A percentile compares a stretch with the other conserved stretches of the same genome.
Evolutionary conservation across 1,140 invertebrate species (phyloP).

Genomic region (Panagrolaimus sp.): DNA sequence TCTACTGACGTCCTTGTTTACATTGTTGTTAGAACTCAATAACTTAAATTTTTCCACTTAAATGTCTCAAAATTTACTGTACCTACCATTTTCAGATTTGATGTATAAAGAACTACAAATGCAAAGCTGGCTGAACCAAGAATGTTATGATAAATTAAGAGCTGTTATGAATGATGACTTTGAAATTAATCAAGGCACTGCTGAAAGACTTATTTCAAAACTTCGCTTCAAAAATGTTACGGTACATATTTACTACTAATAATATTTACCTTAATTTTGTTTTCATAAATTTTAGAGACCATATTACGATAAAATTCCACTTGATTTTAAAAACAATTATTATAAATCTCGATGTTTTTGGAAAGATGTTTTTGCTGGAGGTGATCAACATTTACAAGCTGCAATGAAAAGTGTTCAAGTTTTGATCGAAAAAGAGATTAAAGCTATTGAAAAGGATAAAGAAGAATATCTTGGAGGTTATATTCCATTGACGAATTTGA

Average conservation of each 20-base stretch:
- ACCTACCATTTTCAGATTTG: neutral
- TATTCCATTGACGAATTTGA: neutral
- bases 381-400: neutral
- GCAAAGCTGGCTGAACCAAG: neutral
- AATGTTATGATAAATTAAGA: neutral
- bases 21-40: no score
- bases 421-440: neutral
- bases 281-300: neutral
- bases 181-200: neutral
- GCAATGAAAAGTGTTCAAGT: neutral
- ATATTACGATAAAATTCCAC: neutral
- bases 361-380: neutral
- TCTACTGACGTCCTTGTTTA: no score
- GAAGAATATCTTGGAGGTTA: neutral
- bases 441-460: neutral
- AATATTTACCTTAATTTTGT: neutral
- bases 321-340: conserved; percentile 4
- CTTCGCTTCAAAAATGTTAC: neutral
- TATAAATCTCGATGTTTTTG: conserved; percentile 6
- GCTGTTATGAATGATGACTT: neutral
- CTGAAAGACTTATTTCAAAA: neutral
- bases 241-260: neutral
- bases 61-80: neutral
- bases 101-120: conserved; percentile 1
- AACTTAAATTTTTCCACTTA: no score